Evolutionary conservation across 2,888 invertebrate species (phyloP).

Genomic region (Cyaniris semiargus): DNA sequence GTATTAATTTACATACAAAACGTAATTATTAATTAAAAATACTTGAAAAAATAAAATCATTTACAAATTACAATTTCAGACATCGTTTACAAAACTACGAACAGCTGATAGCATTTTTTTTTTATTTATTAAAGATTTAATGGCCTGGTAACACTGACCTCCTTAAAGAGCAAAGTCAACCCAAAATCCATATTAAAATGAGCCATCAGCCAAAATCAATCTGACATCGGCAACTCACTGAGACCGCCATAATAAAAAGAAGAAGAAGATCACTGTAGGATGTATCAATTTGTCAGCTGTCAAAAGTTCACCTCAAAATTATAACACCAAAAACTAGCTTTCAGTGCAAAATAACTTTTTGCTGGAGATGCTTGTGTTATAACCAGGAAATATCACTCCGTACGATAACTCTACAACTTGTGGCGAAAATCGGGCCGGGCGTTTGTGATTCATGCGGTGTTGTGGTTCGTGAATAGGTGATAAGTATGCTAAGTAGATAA

Average conservation of each 20-base stretch:
- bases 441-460: neutral
- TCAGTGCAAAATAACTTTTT: slow-evolving; percentile 1
- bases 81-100: too few species aligned
- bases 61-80: too few species aligned
- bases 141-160: too few species aligned
- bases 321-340: neutral
- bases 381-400: slow-evolving; percentile 3
- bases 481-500: slow-evolving; percentile 12
- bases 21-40: neutral
- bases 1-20: slow-evolving; percentile 1
- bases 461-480: neutral
- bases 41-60: too few species aligned
- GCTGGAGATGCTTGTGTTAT: neutral
- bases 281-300: slow-evolving; percentile 19
- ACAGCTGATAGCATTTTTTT: too few species aligned
- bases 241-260: too few species aligned
- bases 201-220: too few species aligned
- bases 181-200: too few species aligned
- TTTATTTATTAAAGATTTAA: too few species aligned
- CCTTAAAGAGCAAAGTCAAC: too few species aligned
- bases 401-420: slow-evolving; percentile 2
- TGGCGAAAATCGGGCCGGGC: neutral
- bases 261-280: too few species aligned
- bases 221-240: too few species aligned
- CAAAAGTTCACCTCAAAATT: slow-evolving; percentile 18